Evolutionary conservation across 2,797 vertebrate species (phyloP).

Genomic region (Acrossocheilus wenchowensis): DNA sequence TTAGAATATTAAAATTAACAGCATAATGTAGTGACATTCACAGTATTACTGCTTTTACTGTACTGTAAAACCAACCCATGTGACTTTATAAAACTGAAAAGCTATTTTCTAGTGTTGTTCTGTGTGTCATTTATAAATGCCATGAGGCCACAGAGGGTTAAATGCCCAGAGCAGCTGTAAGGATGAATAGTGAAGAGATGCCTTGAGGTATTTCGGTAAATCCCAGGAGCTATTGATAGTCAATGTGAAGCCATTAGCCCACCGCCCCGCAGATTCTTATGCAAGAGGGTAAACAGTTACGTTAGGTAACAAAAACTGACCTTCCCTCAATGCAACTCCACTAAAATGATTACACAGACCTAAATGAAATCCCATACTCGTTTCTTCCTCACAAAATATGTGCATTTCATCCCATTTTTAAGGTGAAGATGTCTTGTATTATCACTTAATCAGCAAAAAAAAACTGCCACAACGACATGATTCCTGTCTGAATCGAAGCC

Average conservation of each 20-base stretch:
- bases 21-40: not conserved
- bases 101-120: not conserved
- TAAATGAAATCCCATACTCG: not conserved
- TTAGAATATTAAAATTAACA: not conserved
- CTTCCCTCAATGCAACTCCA: not conserved
- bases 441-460: not conserved
- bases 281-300: not conserved
- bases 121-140: conserved; percentile 2
- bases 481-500: not conserved
- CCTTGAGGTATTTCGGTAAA: conserved; percentile 25
- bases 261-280: not conserved
- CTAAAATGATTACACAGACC: not conserved
- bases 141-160: not conserved
- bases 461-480: not conserved
- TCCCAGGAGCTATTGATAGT: conserved; percentile 33
- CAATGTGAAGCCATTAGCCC: conserved; percentile 6
- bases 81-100: not conserved
- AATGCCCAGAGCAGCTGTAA: not conserved
- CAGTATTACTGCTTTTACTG: not conserved
- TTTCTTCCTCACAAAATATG: not conserved
- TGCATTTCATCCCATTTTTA: not conserved
- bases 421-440: not conserved
- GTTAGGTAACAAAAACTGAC: not conserved
- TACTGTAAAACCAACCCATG: not conserved
- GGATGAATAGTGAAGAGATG: not conserved